Conservation (phyloP, 2,797 vertebrate species). For the Galagoides demidoff region DNA sequence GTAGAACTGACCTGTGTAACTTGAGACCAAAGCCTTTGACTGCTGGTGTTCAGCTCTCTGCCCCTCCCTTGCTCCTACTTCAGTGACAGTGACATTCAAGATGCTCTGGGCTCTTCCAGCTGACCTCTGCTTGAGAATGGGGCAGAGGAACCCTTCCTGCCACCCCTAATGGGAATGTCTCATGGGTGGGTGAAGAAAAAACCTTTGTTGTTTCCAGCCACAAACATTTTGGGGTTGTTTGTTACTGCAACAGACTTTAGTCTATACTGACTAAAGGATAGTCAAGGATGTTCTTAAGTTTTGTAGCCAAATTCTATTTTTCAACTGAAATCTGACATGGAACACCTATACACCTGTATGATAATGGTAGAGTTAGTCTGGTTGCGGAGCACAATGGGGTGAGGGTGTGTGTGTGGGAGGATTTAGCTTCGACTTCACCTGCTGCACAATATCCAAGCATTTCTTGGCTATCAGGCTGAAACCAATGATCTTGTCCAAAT, state of each 20-base stretch:
- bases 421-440: background rate
- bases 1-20: background rate
- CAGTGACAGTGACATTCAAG: background rate
- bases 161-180: fast-evolving
- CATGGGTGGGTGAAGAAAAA: fast-evolving
- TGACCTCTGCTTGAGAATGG: background rate
- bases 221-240: background rate
- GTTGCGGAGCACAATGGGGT: background rate
- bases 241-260: background rate
- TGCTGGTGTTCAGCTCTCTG: background rate
- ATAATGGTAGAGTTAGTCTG: background rate
- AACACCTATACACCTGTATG: background rate
- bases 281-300: background rate
- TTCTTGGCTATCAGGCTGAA: background rate
- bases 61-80: fast-evolving
- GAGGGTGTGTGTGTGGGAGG: too few species aligned
- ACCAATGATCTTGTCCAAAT: background rate
- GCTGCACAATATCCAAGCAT: background rate
- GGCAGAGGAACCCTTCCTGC: background rate
- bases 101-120: too few species aligned
- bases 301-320: background rate
- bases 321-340: background rate
- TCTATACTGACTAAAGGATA: too few species aligned
- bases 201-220: background rate
- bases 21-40: background rate